Percentiles rank a stretch among this genome's conserved stretches.
Evolutionary conservation across 2,797 vertebrate species (phyloP).

Genomic region (Scleropages formosus): DNA sequence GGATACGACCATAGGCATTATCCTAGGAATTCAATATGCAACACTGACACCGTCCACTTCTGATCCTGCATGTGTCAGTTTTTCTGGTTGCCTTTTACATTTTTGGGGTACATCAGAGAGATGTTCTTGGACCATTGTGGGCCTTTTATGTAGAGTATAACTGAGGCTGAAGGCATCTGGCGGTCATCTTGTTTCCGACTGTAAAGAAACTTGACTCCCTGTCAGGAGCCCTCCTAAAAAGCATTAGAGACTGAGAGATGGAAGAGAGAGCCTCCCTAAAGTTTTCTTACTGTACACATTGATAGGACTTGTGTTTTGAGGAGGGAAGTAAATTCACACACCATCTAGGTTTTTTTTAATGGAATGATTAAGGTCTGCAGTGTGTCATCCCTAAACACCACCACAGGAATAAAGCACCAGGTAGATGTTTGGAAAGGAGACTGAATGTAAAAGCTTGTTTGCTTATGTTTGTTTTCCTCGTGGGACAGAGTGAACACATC

Average conservation of each 20-base stretch:
- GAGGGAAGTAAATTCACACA: no score
- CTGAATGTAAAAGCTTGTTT: background rate
- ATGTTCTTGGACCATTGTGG: background rate
- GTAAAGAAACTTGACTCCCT: no score
- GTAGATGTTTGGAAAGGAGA: conserved; percentile 18
- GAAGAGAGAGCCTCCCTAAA: no score
- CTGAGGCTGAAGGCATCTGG: background rate
- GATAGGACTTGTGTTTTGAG: no score
- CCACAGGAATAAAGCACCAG: background rate
- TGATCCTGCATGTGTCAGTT: background rate
- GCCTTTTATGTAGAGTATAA: background rate
- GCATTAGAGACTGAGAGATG: no score
- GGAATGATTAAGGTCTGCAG: background rate
- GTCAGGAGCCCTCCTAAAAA: no score
- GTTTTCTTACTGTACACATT: no score
- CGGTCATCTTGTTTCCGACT: no score
- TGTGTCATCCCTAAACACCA: background rate
- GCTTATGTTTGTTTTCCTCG: conserved; percentile 11
- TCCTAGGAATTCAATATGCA: conserved; percentile 3
- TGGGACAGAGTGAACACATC: conserved; percentile 13
- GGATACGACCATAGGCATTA: background rate
- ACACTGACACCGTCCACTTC: background rate
- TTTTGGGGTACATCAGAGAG: background rate
- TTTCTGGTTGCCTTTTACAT: background rate
- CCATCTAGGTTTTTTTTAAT: background rate